Base-by-base conservation (phyloP, 2,113 vertebrate species). In the Pollimyrus isidori region DNA sequence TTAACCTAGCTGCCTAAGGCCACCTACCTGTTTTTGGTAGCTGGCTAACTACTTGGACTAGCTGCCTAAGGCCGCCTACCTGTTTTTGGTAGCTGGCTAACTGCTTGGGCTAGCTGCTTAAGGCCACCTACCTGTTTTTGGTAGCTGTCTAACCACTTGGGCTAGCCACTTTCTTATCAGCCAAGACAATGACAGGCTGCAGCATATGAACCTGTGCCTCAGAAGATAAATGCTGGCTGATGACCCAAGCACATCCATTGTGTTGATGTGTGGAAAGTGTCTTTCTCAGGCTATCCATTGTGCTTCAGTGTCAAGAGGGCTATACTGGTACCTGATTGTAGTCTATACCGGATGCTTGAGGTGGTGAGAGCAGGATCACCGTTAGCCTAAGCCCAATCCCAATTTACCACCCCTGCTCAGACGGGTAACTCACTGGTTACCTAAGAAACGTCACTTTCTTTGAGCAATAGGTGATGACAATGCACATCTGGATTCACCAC, bases 161-260 rank as follows among this genome's bases (percentile, higher is more conserved):
- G 62, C n/a, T 69, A 69, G 10, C 62, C 62, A 62, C 90, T 39
- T 49, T 45, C 19, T 52, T 53, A 52, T 30, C 62, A 69, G 62
- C n/a, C 21, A 30, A 88, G 91, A 86, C 58, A 86, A 56, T 88
- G 49, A 50, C 76, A 90, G 91, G 89, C 90, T 92, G 88, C 82
- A 89, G 92, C 73, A 35, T 73, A 50, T 62, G 23, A 62, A 23
- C 69, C 73, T 50, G 39, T n/a, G 80, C 9, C 45, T 46, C 82
- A 19, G 30, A 42, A 19, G 35, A 80, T 19, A 26, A 42, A 42
- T 42, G 35, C 13, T 80, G 35, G 17, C 4, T 42, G 35, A 42
- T n/a, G 13, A 80, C 73, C 73, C 73, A 19, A 42, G 73, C 35
- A 21, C 35, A 80, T 80, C 73, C 15, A 39, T 80, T 35, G 17